A percentile compares a stretch with the other conserved stretches of the same genome.
Evolutionary conservation across 2,113 vertebrate genomes (phyloP).

Genomic region (Tachysurus vachellii): DNA sequence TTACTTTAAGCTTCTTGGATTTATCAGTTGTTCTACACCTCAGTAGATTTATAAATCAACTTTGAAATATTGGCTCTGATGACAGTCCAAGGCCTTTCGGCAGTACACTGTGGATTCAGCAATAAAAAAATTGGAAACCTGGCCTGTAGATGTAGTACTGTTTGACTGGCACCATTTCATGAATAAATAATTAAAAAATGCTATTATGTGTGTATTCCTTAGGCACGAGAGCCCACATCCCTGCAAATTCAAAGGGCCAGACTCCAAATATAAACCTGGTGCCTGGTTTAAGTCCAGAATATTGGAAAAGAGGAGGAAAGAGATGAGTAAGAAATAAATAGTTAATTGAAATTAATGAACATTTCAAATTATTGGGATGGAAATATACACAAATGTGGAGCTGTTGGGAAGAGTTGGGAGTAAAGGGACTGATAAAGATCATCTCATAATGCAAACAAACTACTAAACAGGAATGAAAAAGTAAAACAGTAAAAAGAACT

Average conservation of each 20-base stretch:
- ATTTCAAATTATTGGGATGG: not conserved
- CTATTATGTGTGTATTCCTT: conserved; percentile 64
- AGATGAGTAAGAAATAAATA: not conserved
- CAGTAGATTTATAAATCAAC: conserved; percentile 68
- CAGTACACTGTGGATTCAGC: conserved; percentile 63
- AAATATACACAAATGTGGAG: not conserved
- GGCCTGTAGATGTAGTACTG: conserved; percentile 68
- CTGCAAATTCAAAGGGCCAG: conserved; percentile 66
- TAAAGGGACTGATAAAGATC: not conserved
- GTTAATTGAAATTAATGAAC: not conserved
- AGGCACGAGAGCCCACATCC: conserved; percentile 66
- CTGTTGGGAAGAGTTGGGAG: not conserved
- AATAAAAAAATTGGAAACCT: conserved; percentile 59
- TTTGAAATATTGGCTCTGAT: conserved; percentile 67
- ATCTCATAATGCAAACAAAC: not conserved
- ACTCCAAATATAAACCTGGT: conserved; percentile 45
- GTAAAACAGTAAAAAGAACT: not conserved
- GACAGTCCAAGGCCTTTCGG: conserved; percentile 61
- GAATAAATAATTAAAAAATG: conserved; percentile 74
- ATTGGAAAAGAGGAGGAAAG: conserved; percentile 20
- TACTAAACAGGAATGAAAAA: not conserved
- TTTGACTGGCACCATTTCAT: conserved; percentile 74
- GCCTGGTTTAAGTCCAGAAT: conserved; percentile 31
- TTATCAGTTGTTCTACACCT: conserved; percentile 40
- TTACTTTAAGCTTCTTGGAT: conserved; percentile 8